These are phyloP conservation scores for Sipha flava DNA, from an alignment of 1,140 invertebrate genomes.

Conservation along the genomic window DNA sequence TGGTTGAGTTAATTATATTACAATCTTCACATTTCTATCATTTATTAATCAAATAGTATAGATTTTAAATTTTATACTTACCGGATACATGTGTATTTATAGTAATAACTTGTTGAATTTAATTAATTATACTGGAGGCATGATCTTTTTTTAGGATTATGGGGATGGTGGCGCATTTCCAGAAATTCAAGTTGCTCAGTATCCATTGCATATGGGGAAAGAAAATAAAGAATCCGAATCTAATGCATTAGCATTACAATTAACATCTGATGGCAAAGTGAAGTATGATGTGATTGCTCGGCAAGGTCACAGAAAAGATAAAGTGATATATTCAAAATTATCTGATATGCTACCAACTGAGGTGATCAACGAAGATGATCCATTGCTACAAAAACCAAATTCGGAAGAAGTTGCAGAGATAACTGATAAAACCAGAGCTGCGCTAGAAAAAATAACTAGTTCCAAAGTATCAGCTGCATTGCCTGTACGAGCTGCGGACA, in stretches of 20 bases:
- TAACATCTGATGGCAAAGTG: constrained; percentile 88
- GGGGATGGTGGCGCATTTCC: constrained; percentile 97
- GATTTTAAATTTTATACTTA: no score
- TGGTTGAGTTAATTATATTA: no score
- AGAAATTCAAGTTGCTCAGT: constrained; percentile 95
- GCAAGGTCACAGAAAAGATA: constrained; percentile 92
- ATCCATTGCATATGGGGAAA: constrained; percentile 80
- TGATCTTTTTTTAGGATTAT: constrained; percentile 53
- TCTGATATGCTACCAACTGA: constrained; percentile 89
- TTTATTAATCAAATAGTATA: no score
- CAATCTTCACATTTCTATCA: no score
- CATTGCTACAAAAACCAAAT: constrained; percentile 72
- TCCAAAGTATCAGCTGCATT: constrained; percentile 87
- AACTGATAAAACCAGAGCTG: constrained; percentile 74
- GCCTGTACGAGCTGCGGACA: constrained; percentile 85
- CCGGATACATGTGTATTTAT: no score
- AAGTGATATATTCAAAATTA: constrained; percentile 92
- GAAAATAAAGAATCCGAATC: constrained; percentile 65
- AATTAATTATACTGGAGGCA: no score
- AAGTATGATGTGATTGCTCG: constrained; percentile 94
- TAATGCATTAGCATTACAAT: constrained; percentile 86
- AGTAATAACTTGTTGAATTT: no score
- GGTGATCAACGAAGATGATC: constrained; percentile 83
- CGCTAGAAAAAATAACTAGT: constrained; percentile 78
- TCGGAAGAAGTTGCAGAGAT: constrained; percentile 78